These are phyloP conservation scores for Anguilla megastoma DNA, from an alignment of 2,797 vertebrate species.

Conservation along the genomic window DNA sequence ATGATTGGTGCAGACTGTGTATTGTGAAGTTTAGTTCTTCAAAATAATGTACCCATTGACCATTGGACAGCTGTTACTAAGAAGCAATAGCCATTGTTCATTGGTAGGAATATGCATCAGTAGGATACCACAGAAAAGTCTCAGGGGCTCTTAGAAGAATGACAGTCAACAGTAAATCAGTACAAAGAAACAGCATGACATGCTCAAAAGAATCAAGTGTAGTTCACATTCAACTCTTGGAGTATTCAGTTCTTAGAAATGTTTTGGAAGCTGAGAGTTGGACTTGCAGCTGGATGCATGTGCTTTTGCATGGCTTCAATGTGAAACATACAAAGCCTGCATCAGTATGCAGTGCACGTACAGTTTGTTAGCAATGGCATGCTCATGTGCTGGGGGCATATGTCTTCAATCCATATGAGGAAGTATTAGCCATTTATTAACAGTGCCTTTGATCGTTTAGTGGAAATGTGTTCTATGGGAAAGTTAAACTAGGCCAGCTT, in stretches of 20 bases:
- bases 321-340: neutral
- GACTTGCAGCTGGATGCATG: neutral
- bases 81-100: neutral
- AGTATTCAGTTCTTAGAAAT: neutral
- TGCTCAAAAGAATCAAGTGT: neutral
- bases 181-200: neutral
- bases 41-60: neutral
- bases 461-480: neutral
- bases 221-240: neutral
- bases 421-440: neutral
- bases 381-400: neutral
- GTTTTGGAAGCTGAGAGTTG: neutral
- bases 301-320: neutral
- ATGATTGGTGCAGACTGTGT: neutral
- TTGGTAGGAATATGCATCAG: neutral
- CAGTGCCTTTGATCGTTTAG: neutral
- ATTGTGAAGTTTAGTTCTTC: neutral
- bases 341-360: neutral
- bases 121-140: neutral
- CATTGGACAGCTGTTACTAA: neutral
- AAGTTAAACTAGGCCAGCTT: neutral
- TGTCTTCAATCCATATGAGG: neutral
- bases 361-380: neutral
- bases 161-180: neutral
- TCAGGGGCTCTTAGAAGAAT: neutral